Evolutionary conservation across 2,888 invertebrate species (phyloP).

Genomic region (Tiliacea aurago): DNA sequence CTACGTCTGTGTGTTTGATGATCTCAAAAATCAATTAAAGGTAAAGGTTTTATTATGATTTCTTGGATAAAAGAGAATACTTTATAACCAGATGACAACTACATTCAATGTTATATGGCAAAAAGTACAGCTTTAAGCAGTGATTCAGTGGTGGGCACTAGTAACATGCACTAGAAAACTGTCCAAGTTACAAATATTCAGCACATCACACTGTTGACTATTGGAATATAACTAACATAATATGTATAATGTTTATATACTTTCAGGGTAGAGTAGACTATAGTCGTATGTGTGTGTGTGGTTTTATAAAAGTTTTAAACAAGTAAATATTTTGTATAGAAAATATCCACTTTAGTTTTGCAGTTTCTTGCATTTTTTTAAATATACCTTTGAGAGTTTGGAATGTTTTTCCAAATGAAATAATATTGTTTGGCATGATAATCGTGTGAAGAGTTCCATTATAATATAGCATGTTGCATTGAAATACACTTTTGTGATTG

Average conservation of each 20-base stretch:
- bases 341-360: constrained; percentile 11
- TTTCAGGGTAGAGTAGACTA: constrained; percentile 49
- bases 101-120: neutral
- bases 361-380: neutral
- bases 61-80: no score
- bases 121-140: constrained; percentile 19
- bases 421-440: constrained; percentile 47
- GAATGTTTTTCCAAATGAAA: neutral
- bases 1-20: constrained; percentile 2
- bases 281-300: constrained; percentile 51
- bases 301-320: neutral
- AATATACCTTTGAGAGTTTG: neutral
- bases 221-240: constrained; percentile 36
- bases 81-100: neutral
- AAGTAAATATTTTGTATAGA: constrained; percentile 4
- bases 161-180: constrained; percentile 21
- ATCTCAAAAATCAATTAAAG: neutral
- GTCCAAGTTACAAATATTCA: constrained; percentile 1
- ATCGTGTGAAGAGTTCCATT: constrained; percentile 44
- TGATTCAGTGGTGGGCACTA: constrained; percentile 33
- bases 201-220: constrained; percentile 25
- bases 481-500: constrained; percentile 37
- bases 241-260: constrained; percentile 51
- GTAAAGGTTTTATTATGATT: neutral
- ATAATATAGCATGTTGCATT: constrained; percentile 61